Conservation (phyloP, 2,113 vertebrate genomes). For the Axis porcinus region DNA sequence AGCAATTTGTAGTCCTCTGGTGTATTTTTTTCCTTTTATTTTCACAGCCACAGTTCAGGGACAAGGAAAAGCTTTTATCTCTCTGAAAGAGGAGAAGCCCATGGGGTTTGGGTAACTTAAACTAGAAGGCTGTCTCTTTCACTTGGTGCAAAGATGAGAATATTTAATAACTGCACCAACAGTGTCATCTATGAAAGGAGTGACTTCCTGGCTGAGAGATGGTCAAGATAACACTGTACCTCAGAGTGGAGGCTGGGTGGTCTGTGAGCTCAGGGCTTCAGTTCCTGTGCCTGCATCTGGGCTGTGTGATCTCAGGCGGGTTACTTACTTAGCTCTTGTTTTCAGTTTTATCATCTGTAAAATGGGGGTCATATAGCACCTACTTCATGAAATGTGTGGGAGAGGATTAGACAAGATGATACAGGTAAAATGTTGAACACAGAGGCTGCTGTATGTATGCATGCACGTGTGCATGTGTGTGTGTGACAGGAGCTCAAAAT, state of each 20-base stretch:
- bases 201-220: not conserved
- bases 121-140: not conserved
- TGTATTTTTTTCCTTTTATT: not conserved
- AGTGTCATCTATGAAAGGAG: not conserved
- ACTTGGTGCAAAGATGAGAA: not conserved
- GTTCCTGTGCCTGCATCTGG: too few relatives aligned
- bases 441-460: not conserved
- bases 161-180: not conserved
- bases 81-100: slow-evolving; percentile 16
- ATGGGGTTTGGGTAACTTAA: not conserved
- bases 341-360: not conserved
- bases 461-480: not conserved
- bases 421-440: not conserved
- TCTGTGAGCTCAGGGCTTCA: not conserved
- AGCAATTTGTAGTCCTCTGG: slow-evolving; percentile 2
- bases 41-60: not conserved
- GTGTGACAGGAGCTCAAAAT: not conserved
- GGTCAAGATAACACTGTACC: not conserved
- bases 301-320: not conserved
- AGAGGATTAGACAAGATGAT: not conserved
- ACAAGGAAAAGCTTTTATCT: slow-evolving; percentile 18
- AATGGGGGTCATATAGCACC: not conserved
- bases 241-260: not conserved
- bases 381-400: not conserved
- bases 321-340: not conserved